These are phyloP conservation scores for Lathamus discolor DNA, from an alignment of 2,113 vertebrate genomes.

Conservation along the genomic window DNA sequence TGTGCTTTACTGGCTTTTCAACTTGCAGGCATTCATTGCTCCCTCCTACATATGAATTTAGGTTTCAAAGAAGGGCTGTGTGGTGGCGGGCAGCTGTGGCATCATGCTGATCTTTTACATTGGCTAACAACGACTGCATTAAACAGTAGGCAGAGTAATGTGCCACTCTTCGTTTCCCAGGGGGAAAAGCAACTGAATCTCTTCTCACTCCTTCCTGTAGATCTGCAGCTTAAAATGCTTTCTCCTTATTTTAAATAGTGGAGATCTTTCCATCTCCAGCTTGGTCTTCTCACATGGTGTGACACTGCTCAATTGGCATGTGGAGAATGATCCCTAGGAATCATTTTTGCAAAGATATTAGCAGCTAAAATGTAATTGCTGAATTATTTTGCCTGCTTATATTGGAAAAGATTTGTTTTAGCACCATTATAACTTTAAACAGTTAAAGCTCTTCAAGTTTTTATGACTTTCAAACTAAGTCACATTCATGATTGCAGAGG, in stretches of 20 bases:
- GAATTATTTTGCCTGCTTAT: not conserved
- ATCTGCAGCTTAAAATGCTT: not conserved
- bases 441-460: not conserved
- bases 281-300: not conserved
- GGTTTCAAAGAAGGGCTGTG: conserved; percentile 15
- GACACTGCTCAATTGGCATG: not conserved
- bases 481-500: not conserved
- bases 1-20: conserved; percentile 54
- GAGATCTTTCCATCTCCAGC: not conserved
- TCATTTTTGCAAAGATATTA: not conserved
- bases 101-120: conserved; percentile 35
- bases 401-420: not conserved
- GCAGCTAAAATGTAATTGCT: not conserved
- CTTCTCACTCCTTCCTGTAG: not conserved
- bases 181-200: not conserved
- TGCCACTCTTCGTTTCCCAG: not conserved
- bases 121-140: not conserved
- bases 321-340: not conserved
- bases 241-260: not conserved
- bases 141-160: not conserved
- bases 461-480: not conserved
- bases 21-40: conserved; percentile 51
- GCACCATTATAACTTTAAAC: not conserved
- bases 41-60: conserved; percentile 37
- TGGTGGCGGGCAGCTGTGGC: conserved; percentile 41